phyloP scores from a whole-genome alignment of 1,140 invertebrate species.

The Drosophila nasuta region DNA sequence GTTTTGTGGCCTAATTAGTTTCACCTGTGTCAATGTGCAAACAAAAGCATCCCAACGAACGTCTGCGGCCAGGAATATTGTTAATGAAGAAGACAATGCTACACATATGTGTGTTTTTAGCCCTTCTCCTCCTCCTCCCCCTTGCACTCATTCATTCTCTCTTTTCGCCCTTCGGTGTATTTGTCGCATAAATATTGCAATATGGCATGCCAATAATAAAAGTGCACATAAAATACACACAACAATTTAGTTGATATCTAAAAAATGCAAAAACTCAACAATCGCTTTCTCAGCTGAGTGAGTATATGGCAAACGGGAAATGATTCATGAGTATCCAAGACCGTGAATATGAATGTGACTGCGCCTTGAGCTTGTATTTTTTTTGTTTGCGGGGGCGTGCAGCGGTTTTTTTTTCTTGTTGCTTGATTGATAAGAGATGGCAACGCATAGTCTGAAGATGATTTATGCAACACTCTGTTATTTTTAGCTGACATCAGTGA shows the following conservation, averaged over 20 bases:
- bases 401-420: background rate
- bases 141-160: background rate
- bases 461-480: constrained; percentile 8
- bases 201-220: constrained; percentile 11
- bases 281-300: background rate
- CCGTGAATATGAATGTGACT: background rate
- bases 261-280: constrained; percentile 25
- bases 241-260: constrained; percentile 32
- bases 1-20: constrained; percentile 84
- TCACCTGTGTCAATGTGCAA: constrained; percentile 82
- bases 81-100: constrained; percentile 53
- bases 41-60: constrained; percentile 55
- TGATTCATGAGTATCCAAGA: constrained; percentile 32
- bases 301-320: constrained; percentile 23
- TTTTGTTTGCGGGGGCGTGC: constrained; percentile 6
- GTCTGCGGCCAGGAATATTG: constrained; percentile 36
- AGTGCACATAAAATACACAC: constrained; percentile 14
- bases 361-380: background rate
- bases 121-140: background rate
- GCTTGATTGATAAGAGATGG: background rate
- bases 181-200: constrained; percentile 37
- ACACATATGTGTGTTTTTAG: constrained; percentile 5
- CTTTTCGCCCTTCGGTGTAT: background rate
- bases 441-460: constrained; percentile 4
- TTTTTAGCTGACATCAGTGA: background rate